Percentiles rank a stretch among this genome's conserved stretches.
Evolutionary conservation across 2,113 vertebrate genomes (phyloP).

Genomic region (Carollia perspicillata): DNA sequence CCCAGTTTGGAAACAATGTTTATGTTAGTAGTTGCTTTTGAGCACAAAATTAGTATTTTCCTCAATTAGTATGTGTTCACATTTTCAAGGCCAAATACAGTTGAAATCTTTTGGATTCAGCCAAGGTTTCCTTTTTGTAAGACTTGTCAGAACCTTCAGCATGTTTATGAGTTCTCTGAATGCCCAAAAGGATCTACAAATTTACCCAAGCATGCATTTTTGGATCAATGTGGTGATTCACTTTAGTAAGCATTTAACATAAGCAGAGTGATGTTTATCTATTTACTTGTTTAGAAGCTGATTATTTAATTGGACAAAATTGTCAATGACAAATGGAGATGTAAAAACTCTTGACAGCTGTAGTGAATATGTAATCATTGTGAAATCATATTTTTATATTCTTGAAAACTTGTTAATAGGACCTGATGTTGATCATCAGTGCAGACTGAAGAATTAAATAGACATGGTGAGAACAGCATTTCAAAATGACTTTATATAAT

Average conservation of each 20-base stretch:
- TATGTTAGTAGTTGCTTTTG: not conserved
- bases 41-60: not conserved
- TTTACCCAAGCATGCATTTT: not conserved
- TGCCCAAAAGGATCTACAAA: not conserved
- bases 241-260: not conserved
- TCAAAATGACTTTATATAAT: constrained; percentile 76
- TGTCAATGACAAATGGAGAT: constrained; percentile 99
- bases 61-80: not conserved
- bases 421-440: constrained; percentile 92
- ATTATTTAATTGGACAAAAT: constrained; percentile 99
- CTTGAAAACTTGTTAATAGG: constrained; percentile 99
- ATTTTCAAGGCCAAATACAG: not conserved
- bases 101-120: not conserved
- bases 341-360: constrained; percentile 99
- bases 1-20: not conserved
- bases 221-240: not conserved
- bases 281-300: constrained; percentile 96
- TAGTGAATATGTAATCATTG: constrained; percentile 99
- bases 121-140: not conserved
- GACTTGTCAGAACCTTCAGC: not conserved
- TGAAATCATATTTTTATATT: constrained; percentile 99
- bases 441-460: constrained; percentile 86
- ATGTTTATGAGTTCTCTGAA: not conserved
- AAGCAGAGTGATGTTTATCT: not conserved
- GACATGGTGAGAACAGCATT: constrained; percentile 78